These are phyloP conservation scores for Plemyria rubiginata DNA, from an alignment of 2,888 invertebrate genomes.

Conservation along the genomic window DNA sequence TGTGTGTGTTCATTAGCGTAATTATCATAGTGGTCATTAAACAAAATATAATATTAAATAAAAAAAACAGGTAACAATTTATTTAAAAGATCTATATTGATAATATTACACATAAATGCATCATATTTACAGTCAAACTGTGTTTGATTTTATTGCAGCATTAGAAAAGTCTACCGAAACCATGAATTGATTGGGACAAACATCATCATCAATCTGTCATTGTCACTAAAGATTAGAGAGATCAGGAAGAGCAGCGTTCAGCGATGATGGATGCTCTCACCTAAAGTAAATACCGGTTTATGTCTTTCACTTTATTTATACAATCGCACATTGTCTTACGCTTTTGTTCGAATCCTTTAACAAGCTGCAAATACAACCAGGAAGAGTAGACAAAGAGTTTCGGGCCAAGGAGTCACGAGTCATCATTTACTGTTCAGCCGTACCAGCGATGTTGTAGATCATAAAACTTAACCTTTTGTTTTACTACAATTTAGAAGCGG, in stretches of 20 bases:
- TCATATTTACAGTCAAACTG: background rate
- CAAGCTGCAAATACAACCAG: slow-evolving; percentile 48
- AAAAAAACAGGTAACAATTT: no score
- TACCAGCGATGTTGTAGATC: slow-evolving; percentile 22
- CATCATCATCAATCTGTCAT: slow-evolving; percentile 11
- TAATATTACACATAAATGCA: background rate
- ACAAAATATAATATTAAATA: no score
- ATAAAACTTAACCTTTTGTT: slow-evolving; percentile 37
- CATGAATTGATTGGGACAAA: slow-evolving; percentile 14
- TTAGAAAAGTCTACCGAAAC: background rate
- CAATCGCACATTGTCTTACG: slow-evolving; percentile 38
- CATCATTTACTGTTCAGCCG: slow-evolving; percentile 31
- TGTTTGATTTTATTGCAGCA: background rate
- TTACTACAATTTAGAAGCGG: slow-evolving; percentile 27
- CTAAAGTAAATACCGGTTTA: slow-evolving; percentile 33
- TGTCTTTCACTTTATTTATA: slow-evolving; percentile 42
- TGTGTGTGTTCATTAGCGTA: no score
- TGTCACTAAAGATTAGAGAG: slow-evolving; percentile 25
- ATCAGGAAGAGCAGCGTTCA: slow-evolving; percentile 17
- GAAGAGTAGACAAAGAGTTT: slow-evolving; percentile 56
- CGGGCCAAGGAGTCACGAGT: slow-evolving; percentile 50
- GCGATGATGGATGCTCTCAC: slow-evolving; percentile 25
- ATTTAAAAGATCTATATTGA: no score
- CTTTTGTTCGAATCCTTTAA: slow-evolving; percentile 33
- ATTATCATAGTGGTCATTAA: no score